These are phyloP conservation scores for Sclerodermus sp. DNA, from an alignment of 2,888 invertebrate species.

Conservation along the genomic window DNA sequence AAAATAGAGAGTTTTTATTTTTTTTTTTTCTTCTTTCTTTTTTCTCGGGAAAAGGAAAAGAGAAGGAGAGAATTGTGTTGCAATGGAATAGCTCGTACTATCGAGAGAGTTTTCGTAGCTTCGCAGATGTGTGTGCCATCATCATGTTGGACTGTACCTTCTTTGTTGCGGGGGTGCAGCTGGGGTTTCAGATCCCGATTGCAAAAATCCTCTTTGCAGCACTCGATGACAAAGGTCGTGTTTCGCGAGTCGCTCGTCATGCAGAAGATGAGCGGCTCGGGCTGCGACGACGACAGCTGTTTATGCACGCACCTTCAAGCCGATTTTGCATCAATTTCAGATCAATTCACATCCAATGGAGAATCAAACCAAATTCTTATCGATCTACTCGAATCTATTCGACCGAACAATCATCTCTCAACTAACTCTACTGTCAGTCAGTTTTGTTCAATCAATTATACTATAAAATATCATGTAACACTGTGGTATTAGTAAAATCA, in stretches of 20 bases:
- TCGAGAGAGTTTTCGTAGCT: slow-evolving; percentile 34
- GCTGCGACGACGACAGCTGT: slow-evolving; percentile 70
- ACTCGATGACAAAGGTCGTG: slow-evolving; percentile 77
- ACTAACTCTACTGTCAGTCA: too few species aligned
- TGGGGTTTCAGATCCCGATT: slow-evolving; percentile 72
- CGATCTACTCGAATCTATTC: too few species aligned
- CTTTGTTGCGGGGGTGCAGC: slow-evolving; percentile 65
- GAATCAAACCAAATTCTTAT: too few species aligned
- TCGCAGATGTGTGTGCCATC: too few species aligned
- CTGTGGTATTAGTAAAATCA: too few species aligned
- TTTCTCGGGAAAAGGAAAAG: too few species aligned
- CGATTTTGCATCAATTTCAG: slow-evolving; percentile 64
- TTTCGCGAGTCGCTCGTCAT: slow-evolving; percentile 74
- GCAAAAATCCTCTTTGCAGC: slow-evolving; percentile 81
- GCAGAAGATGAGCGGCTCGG: slow-evolving; percentile 82
- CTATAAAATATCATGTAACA: too few species aligned
- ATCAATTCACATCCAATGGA: slow-evolving; percentile 4
- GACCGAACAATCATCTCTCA: too few species aligned
- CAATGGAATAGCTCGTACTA: slow-evolving; percentile 36
- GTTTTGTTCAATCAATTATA: too few species aligned
- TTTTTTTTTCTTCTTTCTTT: too few species aligned
- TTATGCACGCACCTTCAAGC: slow-evolving; percentile 78
- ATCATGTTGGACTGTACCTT: slow-evolving; percentile 63
- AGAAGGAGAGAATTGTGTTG: too few species aligned
- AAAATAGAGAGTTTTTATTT: too few species aligned